Evolutionary conservation across 1,140 invertebrate species (phyloP).

Genomic region (Oscheius sp.): DNA sequence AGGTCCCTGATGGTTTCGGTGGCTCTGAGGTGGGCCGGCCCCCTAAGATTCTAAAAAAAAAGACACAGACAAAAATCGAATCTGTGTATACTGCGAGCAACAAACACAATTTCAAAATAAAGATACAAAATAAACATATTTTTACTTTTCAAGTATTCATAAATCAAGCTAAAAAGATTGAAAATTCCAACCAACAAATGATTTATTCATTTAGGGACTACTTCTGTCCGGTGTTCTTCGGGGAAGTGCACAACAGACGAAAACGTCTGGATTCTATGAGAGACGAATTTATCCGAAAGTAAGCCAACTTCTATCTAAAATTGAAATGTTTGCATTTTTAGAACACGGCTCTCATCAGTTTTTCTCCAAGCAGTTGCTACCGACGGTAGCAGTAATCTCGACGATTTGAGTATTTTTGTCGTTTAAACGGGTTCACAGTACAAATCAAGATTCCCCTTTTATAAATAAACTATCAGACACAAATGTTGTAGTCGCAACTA

Average conservation of each 20-base stretch:
- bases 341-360: neutral
- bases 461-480: too few relatives aligned
- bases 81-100: too few relatives aligned
- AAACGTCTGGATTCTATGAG: neutral
- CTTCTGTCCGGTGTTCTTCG: neutral
- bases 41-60: too few relatives aligned
- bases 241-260: neutral
- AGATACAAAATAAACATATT: neutral
- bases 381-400: neutral
- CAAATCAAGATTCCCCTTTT: too few relatives aligned
- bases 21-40: too few relatives aligned
- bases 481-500: neutral
- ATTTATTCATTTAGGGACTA: neutral
- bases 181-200: neutral
- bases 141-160: neutral
- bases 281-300: neutral
- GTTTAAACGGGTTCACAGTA: neutral
- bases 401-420: neutral
- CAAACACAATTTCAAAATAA: too few relatives aligned
- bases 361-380: neutral
- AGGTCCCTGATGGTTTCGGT: too few relatives aligned
- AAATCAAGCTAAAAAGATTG: neutral
- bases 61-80: too few relatives aligned
- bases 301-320: neutral
- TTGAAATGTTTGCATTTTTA: neutral